Percentiles rank a stretch among this genome's conserved stretches.
Conservation (phyloP, 37 sponge, comb jelly and placozoan genomes). For the Aphrocallistes beatrix region DNA sequence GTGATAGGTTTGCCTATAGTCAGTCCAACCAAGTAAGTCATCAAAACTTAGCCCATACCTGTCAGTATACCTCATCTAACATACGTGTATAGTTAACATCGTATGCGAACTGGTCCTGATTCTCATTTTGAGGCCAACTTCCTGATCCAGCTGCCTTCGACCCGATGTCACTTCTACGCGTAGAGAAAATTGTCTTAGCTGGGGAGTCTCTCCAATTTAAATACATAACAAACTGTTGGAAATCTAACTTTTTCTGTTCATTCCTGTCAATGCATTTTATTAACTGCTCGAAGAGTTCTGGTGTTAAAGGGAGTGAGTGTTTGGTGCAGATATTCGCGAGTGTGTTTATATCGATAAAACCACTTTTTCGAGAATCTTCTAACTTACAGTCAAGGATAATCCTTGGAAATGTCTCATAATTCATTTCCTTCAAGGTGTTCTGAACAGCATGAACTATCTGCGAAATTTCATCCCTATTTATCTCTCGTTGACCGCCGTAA, state of each 20-base stretch:
- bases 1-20: neutral
- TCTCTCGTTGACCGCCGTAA: slow-evolving; percentile 35
- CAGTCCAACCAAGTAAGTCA: neutral
- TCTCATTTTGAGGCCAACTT: neutral
- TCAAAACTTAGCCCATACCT: too few species aligned
- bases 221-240: neutral
- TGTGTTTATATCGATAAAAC: neutral
- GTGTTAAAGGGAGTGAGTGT: neutral
- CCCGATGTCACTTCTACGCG: neutral
- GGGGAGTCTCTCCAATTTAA: neutral
- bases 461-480: neutral
- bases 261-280: neutral
- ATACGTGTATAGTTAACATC: neutral
- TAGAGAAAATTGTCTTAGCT: neutral
- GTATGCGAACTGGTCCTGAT: neutral
- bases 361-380: neutral
- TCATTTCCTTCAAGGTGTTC: neutral
- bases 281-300: neutral
- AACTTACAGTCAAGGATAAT: neutral
- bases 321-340: neutral
- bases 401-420: neutral
- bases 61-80: neutral
- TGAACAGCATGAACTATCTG: neutral
- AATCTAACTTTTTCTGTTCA: neutral
- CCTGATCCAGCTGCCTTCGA: neutral